Evolutionary conservation across 2,797 vertebrate genomes (phyloP).

Genomic region (Microctenopoma stevenorrisi): DNA sequence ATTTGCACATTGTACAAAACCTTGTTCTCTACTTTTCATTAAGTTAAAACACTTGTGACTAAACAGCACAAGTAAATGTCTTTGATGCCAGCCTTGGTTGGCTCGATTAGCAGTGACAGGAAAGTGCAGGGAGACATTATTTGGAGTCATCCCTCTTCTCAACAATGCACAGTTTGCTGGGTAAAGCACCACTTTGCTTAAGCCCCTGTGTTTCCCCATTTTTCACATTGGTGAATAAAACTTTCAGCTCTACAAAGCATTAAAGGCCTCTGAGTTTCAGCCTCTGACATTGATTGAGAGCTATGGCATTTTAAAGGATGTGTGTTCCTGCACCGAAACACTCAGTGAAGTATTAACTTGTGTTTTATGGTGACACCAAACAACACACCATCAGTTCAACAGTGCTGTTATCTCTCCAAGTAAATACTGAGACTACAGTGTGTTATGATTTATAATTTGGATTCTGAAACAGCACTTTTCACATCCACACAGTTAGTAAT

Average conservation of each 20-base stretch:
- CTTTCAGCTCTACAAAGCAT: conserved; percentile 45
- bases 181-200: conserved; percentile 9
- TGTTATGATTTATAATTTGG: neutral
- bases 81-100: neutral
- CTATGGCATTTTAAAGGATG: conserved; percentile 53
- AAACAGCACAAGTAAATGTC: neutral
- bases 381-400: neutral
- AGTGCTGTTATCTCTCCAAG: neutral
- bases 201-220: conserved; percentile 1
- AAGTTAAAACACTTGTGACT: neutral
- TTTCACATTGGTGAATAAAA: conserved; percentile 44
- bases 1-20: too few relatives aligned
- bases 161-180: conserved; percentile 7
- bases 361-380: neutral
- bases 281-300: conserved; percentile 49
- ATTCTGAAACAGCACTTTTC: neutral
- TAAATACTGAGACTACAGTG: neutral
- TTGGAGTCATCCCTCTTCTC: neutral
- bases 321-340: conserved; percentile 27
- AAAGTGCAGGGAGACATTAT: neutral
- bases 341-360: neutral
- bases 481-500: conserved; percentile 1
- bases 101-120: neutral
- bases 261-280: conserved; percentile 48
- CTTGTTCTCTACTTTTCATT: too few relatives aligned